A percentile compares a stretch with the other conserved stretches of the same genome.
These are phyloP conservation scores for Petrocephalus zakoni DNA, from an alignment of 2,113 vertebrate species.

Conservation along the genomic window DNA sequence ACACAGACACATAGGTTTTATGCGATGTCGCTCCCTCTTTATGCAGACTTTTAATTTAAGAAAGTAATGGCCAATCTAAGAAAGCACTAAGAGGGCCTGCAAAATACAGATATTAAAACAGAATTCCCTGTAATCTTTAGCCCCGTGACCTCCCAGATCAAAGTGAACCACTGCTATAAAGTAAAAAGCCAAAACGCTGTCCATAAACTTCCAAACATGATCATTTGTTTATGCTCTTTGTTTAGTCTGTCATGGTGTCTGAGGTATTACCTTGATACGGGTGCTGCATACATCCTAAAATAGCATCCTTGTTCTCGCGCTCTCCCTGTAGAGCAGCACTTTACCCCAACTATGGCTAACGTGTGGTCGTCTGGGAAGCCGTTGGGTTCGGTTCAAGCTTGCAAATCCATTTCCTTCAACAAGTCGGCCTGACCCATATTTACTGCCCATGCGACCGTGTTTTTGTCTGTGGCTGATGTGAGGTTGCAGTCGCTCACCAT, in stretches of 20 bases:
- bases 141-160: neutral
- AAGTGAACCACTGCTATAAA: neutral
- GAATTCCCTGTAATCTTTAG: neutral
- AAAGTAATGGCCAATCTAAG: neutral
- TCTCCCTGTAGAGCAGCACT: neutral
- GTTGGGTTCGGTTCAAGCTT: conserved; percentile 51
- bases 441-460: conserved; percentile 46
- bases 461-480: conserved; percentile 53
- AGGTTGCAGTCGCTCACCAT: conserved; percentile 32
- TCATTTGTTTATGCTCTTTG: neutral
- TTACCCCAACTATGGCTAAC: neutral
- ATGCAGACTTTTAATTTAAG: neutral
- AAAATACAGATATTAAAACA: neutral
- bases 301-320: neutral
- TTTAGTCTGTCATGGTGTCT: neutral
- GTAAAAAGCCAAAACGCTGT: neutral
- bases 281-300: neutral
- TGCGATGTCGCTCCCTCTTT: neutral
- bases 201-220: neutral
- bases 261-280: neutral
- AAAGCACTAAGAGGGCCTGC: neutral
- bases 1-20: neutral
- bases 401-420: conserved; percentile 30
- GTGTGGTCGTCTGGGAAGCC: conserved; percentile 14
- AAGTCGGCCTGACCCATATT: conserved; percentile 60